Percentiles rank a stretch among this genome's conserved stretches.
phyloP scores from a whole-genome alignment of 2,888 invertebrate genomes.

The Schizotus pectinicornis region DNA sequence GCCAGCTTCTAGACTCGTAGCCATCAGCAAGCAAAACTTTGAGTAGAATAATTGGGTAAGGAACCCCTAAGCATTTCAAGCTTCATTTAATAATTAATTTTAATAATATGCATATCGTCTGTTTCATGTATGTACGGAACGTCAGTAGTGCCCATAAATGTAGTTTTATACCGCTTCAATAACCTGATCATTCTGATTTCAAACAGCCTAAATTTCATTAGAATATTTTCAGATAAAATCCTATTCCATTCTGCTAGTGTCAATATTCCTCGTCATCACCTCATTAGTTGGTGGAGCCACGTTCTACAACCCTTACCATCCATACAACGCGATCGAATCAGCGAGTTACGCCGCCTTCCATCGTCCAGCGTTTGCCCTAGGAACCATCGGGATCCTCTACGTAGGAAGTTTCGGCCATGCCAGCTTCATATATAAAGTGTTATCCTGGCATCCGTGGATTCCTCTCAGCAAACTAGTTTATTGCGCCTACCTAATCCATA shows the following conservation, averaged over 20 bases:
- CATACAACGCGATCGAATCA: constrained; percentile 62
- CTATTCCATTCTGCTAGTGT: constrained; percentile 54
- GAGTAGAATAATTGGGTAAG: no score
- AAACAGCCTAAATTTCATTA: constrained; percentile 1
- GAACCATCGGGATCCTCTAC: constrained; percentile 60
- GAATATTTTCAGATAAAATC: constrained; percentile 60
- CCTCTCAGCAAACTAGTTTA: constrained; percentile 67
- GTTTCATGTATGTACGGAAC: neutral
- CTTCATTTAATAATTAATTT: no score
- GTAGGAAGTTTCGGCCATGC: constrained; percentile 63
- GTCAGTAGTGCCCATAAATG: no score
- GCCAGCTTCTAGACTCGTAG: no score
- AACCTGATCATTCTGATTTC: neutral
- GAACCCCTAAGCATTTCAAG: no score
- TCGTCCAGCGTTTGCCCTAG: constrained; percentile 64
- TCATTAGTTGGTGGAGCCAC: constrained; percentile 61
- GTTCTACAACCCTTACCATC: constrained; percentile 61
- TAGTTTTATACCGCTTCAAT: no score
- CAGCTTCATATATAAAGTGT: constrained; percentile 52
- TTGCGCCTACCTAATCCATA: constrained; percentile 64
- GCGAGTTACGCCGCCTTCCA: constrained; percentile 66
- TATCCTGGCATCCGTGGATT: constrained; percentile 66
- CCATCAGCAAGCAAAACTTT: no score
- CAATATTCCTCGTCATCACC: constrained; percentile 58
- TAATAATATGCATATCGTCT: no score